Evolutionary conservation across 2,888 invertebrate genomes (phyloP), one percentile per base, ranked within the genome.

Genomic region (Invenusta paracnida): DNA sequence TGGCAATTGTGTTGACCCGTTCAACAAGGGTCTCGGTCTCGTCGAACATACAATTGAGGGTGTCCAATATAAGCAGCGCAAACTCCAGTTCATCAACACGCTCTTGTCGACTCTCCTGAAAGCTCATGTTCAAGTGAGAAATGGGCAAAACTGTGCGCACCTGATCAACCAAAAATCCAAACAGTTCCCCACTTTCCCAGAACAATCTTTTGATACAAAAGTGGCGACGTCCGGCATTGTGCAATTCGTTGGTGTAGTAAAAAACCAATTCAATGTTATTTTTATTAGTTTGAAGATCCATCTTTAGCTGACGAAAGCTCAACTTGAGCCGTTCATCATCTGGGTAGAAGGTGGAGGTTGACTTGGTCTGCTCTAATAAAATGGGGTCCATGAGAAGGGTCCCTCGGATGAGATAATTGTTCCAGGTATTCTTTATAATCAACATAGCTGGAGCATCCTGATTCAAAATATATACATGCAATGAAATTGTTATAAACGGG

Each of bases 121-220:
- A n/a, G 73, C 2, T 25, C 81, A 86, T 5, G 82, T 87, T 87
- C 29, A 87, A 87, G 0, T 88, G 86, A 11, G 90, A 89, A 81
- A 88, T 88, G 0, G 90, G 90, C 67, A 90, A 87, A 87, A 90
- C 90, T 5, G 88, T 87, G 86, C 90, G 89, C n/a, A 90, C 87
- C 67, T 89, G 89, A 48, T 87, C 86, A n/a, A 90, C 88, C 87
- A 90, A 87, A 87, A 89, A 89, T 17, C 88, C 85, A 87, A 90
- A 89, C 87, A 90, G 87, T 82, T 90, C 90, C 1, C 90, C 87
- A 85, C 88, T 89, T 90, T 89, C 89, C 91, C 91, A 91, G 87
- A 91, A 91, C 25, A 91, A 88, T 88, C 89, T 90, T 87, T 90
- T 91, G 28, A 91, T 86, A 27, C 88, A 87, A 87, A 90, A 90